These are phyloP conservation scores for Dicycla oo DNA, from an alignment of 2,888 invertebrate genomes.

Conservation along the genomic window DNA sequence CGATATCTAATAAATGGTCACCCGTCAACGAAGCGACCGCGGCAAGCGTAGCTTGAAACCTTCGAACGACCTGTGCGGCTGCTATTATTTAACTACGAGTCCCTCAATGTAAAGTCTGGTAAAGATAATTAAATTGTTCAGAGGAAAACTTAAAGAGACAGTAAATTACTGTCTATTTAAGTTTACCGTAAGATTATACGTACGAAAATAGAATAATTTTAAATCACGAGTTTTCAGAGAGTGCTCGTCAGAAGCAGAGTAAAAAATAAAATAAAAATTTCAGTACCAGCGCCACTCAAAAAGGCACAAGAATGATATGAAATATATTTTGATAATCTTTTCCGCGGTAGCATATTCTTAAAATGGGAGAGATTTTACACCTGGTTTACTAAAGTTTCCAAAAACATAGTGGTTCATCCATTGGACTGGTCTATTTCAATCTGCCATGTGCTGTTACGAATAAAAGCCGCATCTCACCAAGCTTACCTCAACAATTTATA, in stretches of 20 bases:
- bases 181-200: no score
- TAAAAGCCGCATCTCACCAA: conserved; percentile 12
- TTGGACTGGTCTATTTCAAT: conserved; percentile 8
- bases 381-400: not conserved
- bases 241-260: not conserved
- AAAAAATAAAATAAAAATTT: not conserved
- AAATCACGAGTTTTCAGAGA: not conserved
- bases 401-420: conserved; percentile 5
- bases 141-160: not conserved
- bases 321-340: not conserved
- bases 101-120: not conserved
- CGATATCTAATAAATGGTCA: no score
- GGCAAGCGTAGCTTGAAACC: no score
- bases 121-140: not conserved
- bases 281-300: not conserved
- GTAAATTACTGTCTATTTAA: no score
- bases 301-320: not conserved
- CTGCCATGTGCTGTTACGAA: conserved; percentile 26
- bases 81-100: no score
- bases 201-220: not conserved
- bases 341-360: not conserved
- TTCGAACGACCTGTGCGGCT: no score
- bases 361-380: not conserved
- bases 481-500: conserved; percentile 10
- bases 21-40: no score